Base-by-base conservation (phyloP, 2,113 vertebrate species). In the Macroglossus sobrinus region DNA sequence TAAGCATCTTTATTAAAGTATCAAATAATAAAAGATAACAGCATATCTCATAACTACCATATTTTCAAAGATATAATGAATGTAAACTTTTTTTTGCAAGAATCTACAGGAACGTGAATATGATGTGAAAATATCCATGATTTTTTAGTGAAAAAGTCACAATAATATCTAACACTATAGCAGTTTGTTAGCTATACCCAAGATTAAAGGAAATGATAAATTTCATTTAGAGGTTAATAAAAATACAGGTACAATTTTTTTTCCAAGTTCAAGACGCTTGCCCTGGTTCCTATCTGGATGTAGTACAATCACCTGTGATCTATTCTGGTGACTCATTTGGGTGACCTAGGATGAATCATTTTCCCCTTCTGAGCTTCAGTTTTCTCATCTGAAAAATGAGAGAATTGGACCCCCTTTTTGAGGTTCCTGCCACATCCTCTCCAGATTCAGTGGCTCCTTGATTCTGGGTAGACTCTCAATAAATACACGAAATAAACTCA, bases 1-100 rank as follows among this genome's bases (percentile, higher is more conserved):
- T 80, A 18, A 43, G 45, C 35, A 28, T 93, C 63, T 87, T 78
- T 84, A 69, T 85, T 80, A 68, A 90, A 26, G 50, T 15, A 75
- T 11, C 35, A 45, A 87, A 84, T 79, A 93, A 95, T n/a, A 90
- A 84, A 30, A 82, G 53, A 61, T 26, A 64, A 68, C 61, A 88
- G 68, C 55, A 81, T 57, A 84, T 59, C 63, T 90, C 84, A 71
- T 84, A 66, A 84, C 82, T 84, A 66, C 22, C n/a, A 57, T 84
- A 43, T 59, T 82, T 59, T 97, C 43, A 16, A 95, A 94, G 76
- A 91, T 28, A 15, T 74, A 35, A 81, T 71, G 55, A 94, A 94
- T 14, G 45, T n/a, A 66, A 88, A 74, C 53, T n/a, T 30, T 38
- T 91, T 93, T 94, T 94, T n/a, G n/a, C 9, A 35, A 86, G 59